Percentiles rank a stretch among this genome's conserved stretches.
Conservation (phyloP, 2,113 vertebrate genomes). For the Chaenocephalus aceratus region DNA sequence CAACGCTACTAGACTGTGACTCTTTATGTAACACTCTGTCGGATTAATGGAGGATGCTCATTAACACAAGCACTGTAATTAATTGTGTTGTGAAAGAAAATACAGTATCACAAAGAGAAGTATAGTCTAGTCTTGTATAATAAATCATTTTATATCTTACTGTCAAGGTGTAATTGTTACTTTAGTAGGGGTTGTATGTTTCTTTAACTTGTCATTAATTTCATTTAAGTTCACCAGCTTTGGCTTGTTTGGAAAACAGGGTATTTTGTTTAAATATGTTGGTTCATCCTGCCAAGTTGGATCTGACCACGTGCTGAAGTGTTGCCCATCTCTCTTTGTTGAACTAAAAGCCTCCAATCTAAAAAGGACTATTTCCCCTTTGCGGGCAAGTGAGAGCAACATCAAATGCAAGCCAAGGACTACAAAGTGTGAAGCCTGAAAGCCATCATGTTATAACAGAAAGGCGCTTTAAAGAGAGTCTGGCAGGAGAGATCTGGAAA, state of each 20-base stretch:
- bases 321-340: neutral
- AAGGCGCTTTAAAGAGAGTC: conserved; percentile 18
- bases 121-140: conserved; percentile 9
- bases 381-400: conserved; percentile 28
- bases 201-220: neutral
- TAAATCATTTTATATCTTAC: conserved; percentile 26
- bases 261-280: too few species aligned
- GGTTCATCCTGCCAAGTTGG: too few species aligned
- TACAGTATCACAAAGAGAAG: neutral
- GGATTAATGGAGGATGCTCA: conserved; percentile 54
- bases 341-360: conserved; percentile 2
- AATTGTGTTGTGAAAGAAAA: conserved; percentile 53
- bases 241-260: too few species aligned
- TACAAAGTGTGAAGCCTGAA: conserved; percentile 47
- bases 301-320: too few species aligned
- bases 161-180: neutral
- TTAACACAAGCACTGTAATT: conserved; percentile 56
- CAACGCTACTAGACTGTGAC: conserved; percentile 40
- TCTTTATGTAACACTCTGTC: conserved; percentile 51
- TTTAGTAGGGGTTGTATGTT: neutral
- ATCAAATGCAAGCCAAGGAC: conserved; percentile 43
- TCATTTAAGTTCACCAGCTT: neutral
- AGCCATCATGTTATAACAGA: conserved; percentile 24
- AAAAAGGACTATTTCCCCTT: conserved; percentile 11
- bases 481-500: conserved; percentile 25